Percentiles rank a stretch among this genome's conserved stretches.
Conservation (phyloP, 2,888 invertebrate species). For the Rutpela maculata region DNA sequence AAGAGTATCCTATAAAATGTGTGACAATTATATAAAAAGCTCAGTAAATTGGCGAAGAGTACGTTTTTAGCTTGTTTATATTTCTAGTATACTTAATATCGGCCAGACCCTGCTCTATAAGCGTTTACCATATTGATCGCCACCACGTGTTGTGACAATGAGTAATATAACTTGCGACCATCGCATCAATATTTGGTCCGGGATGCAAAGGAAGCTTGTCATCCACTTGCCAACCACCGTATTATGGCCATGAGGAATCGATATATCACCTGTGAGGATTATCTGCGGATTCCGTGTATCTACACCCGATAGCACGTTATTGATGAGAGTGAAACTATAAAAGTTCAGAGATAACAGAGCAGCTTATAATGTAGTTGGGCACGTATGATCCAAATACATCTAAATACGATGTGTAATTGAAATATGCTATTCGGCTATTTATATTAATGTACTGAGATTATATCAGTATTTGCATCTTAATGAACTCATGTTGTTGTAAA, state of each 20-base stretch:
- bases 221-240: conserved; percentile 38
- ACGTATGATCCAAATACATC: too few species aligned
- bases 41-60: too few species aligned
- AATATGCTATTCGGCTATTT: too few species aligned
- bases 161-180: conserved; percentile 43
- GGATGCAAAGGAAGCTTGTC: conserved; percentile 45
- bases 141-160: conserved; percentile 53
- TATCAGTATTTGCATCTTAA: too few species aligned
- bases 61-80: too few species aligned
- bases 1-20: too few species aligned
- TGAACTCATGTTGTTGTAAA: too few species aligned
- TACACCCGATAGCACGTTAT: neutral
- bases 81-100: neutral
- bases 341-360: neutral
- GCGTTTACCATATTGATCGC: conserved; percentile 30
- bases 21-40: too few species aligned
- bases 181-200: conserved; percentile 46
- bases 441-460: too few species aligned
- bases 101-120: neutral
- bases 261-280: conserved; percentile 37
- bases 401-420: too few species aligned
- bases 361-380: neutral
- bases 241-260: conserved; percentile 31
- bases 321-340: neutral
- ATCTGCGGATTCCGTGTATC: conserved; percentile 21